These are phyloP conservation scores for Lithophane leautieri DNA, from an alignment of 2,888 invertebrate species.

Conservation along the genomic window DNA sequence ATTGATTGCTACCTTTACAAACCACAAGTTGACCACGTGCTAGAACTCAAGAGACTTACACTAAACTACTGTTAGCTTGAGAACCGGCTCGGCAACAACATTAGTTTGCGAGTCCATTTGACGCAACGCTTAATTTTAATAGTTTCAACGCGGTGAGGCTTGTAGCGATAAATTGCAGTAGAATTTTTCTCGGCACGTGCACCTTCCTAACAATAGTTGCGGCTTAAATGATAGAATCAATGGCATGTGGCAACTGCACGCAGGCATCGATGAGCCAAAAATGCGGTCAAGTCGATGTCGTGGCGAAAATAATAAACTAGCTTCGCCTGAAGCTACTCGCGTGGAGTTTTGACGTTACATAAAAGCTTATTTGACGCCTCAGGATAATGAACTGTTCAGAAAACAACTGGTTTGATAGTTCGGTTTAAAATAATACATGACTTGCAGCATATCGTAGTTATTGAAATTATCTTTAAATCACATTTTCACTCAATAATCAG, in stretches of 20 bases:
- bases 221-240: slow-evolving; percentile 71
- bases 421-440: not conserved
- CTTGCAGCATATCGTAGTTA: not conserved
- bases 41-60: slow-evolving; percentile 11
- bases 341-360: slow-evolving; percentile 41
- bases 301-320: slow-evolving; percentile 63
- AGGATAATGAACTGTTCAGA: slow-evolving; percentile 20
- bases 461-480: slow-evolving; percentile 6
- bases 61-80: slow-evolving; percentile 38
- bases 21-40: slow-evolving; percentile 31
- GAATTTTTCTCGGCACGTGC: slow-evolving; percentile 77
- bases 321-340: slow-evolving; percentile 30
- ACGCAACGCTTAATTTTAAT: slow-evolving; percentile 72
- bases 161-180: slow-evolving; percentile 75
- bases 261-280: slow-evolving; percentile 55
- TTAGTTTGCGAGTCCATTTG: slow-evolving; percentile 59
- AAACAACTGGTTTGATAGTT: slow-evolving; percentile 23
- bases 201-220: slow-evolving; percentile 62
- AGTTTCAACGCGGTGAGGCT: slow-evolving; percentile 77
- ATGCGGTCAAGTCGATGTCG: slow-evolving; percentile 67
- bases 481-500: slow-evolving; percentile 11
- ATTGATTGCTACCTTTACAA: not conserved
- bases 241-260: slow-evolving; percentile 71
- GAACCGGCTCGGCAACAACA: slow-evolving; percentile 56
- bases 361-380: slow-evolving; percentile 29